These are phyloP conservation scores for Cantharis flavilabris DNA, from an alignment of 2,888 invertebrate species.

Conservation along the genomic window DNA sequence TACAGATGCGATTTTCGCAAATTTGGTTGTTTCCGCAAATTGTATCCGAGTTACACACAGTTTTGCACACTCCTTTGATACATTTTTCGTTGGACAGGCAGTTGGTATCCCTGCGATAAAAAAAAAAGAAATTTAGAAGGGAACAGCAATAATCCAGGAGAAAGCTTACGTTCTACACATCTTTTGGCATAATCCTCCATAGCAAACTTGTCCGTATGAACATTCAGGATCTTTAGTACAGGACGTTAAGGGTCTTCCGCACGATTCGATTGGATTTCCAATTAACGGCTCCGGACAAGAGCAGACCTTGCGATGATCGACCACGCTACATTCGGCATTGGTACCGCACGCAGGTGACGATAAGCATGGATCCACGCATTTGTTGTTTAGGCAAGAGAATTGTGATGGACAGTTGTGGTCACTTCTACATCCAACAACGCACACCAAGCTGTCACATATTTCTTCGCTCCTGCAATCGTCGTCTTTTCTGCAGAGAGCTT, in stretches of 20 bases:
- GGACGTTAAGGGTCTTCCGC: slow-evolving; percentile 68
- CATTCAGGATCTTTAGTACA: slow-evolving; percentile 74
- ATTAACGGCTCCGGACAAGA: slow-evolving; percentile 71
- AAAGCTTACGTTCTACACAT: slow-evolving; percentile 72
- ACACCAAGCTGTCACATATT: slow-evolving; percentile 81
- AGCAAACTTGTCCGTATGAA: slow-evolving; percentile 71
- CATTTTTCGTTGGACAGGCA: slow-evolving; percentile 88
- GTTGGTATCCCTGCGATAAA: slow-evolving; percentile 72
- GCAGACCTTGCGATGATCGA: slow-evolving; percentile 76
- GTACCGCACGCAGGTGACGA: slow-evolving; percentile 82
- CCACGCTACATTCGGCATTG: slow-evolving; percentile 74
- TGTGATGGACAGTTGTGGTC: slow-evolving; percentile 75
- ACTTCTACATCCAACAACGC: slow-evolving; percentile 79
- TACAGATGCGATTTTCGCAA: slow-evolving; percentile 84
- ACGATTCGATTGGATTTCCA: slow-evolving; percentile 76
- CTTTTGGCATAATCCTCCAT: slow-evolving; percentile 76
- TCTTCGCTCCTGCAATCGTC: slow-evolving; percentile 87
- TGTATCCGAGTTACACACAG: slow-evolving; percentile 84
- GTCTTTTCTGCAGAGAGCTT: slow-evolving; percentile 80
- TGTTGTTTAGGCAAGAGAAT: slow-evolving; percentile 76
- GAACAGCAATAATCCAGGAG: neutral
- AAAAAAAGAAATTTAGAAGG: neutral
- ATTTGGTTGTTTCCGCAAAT: slow-evolving; percentile 82
- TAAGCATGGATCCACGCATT: slow-evolving; percentile 77
- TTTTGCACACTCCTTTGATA: slow-evolving; percentile 79